These are phyloP conservation scores for Crocodylus rhombifer DNA, from an alignment of 2,797 vertebrate species.

Conservation along the genomic window DNA sequence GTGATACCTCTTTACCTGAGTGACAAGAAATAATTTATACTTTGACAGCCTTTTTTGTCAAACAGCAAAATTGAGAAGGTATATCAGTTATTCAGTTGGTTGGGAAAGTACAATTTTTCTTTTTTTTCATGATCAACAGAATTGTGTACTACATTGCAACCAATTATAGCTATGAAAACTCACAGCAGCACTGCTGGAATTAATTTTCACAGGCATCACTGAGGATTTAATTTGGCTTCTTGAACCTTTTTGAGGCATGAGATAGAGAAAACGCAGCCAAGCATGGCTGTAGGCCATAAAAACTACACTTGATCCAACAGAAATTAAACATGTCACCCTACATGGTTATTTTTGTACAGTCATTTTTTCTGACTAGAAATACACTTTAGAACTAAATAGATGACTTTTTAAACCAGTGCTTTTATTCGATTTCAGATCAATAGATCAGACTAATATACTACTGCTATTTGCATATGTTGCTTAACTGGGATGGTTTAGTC, in stretches of 20 bases:
- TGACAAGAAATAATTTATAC: neutral
- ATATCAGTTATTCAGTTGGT: neutral
- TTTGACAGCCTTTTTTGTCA: neutral
- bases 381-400: neutral
- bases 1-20: neutral
- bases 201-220: neutral
- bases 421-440: neutral
- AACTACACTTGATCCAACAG: neutral
- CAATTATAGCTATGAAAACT: neutral
- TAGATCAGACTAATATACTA: neutral
- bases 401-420: neutral
- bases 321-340: neutral
- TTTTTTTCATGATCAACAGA: neutral
- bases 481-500: too few species aligned
- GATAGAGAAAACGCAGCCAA: conserved; percentile 28
- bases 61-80: neutral
- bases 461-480: neutral
- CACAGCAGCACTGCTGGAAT: neutral
- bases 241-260: conserved; percentile 2
- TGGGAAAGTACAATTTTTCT: neutral
- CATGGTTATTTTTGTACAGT: neutral
- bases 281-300: neutral
- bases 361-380: neutral
- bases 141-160: neutral
- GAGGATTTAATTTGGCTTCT: neutral